Base-by-base conservation (phyloP, 2,888 invertebrate genomes). In the Mactromeris polynyma region DNA sequence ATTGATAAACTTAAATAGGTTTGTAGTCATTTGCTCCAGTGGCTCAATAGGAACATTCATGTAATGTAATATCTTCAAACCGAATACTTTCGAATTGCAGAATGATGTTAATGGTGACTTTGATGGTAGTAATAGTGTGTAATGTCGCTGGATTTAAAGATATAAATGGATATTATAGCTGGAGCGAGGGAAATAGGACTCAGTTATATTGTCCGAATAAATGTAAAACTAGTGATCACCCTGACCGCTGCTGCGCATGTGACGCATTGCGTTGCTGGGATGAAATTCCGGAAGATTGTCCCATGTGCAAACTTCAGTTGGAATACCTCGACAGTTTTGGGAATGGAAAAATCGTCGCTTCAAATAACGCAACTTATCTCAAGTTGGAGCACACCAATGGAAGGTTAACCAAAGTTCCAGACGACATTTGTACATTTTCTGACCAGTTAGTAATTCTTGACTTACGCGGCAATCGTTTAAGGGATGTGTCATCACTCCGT, bases 321-420 rank as follows among this genome's bases (percentile, higher is more conserved):
- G 81, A 81, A 81, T 81, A 58, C 31, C 31, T 81, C 14, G 81
- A 81, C 21, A 58, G 54, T 19, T 81, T 58, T 58, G 81, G 81
- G 1, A 81, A 33, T 33, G 33, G 81, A 54, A n/a, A 17, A 17
- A 17, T 81, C 31, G 21, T 58, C 3, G 36, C 21, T 33, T 36
- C 81, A 36, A 81, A 19, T 17, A 81, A 81, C 36, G 21, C 54
- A 21, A 54, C 81, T 3, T 36, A 51, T 33, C 36, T 58, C 7
- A 54, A 33, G 21, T 54, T 81, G 36, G 36, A 21, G 2, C 81
- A 81, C 46, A 54, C n/a, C 26, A 36, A 81, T n/a, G 81, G 81
- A 54, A 21, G 19, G 36, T 81, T 81, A 33, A 58, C 36, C 2
- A 33, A 36, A 58, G 36, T 81, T 9, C 81, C 81, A n/a, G 81